Conservation (phyloP, 1,140 invertebrate species). For the Pogonognathellus flavescens region DNA sequence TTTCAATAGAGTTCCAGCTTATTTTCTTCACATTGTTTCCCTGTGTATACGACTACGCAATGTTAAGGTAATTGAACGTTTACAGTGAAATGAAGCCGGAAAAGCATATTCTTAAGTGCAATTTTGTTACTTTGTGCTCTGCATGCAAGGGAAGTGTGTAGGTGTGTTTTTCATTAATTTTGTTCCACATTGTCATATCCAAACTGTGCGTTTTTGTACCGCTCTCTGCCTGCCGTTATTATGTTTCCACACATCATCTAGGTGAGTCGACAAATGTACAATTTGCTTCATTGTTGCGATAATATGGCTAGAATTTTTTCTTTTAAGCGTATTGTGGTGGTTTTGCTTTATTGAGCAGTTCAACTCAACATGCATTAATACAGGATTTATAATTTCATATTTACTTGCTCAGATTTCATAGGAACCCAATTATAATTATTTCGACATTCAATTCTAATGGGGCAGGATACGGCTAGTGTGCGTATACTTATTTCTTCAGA, state of each 20-base stretch:
- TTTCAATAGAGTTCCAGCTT: background rate
- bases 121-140: background rate
- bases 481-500: too few species aligned
- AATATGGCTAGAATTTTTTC: too few species aligned
- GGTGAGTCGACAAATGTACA: too few species aligned
- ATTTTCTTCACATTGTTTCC: background rate
- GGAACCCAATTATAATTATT: conserved; percentile 16
- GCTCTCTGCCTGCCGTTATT: too few species aligned
- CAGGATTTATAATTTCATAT: too few species aligned
- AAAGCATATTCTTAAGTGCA: conserved; percentile 21
- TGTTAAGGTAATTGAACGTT: conserved; percentile 31
- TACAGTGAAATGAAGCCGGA: conserved; percentile 33
- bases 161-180: conserved; percentile 13
- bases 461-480: background rate
- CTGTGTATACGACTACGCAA: conserved; percentile 1
- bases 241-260: too few species aligned
- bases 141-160: conserved; percentile 39
- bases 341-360: too few species aligned
- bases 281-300: too few species aligned
- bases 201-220: background rate
- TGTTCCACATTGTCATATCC: background rate
- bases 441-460: conserved; percentile 11
- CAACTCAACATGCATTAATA: too few species aligned
- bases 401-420: too few species aligned
- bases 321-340: too few species aligned